These are phyloP conservation scores for Brevimyrus niger DNA, from an alignment of 2,113 vertebrate genomes.

Conservation along the genomic window DNA sequence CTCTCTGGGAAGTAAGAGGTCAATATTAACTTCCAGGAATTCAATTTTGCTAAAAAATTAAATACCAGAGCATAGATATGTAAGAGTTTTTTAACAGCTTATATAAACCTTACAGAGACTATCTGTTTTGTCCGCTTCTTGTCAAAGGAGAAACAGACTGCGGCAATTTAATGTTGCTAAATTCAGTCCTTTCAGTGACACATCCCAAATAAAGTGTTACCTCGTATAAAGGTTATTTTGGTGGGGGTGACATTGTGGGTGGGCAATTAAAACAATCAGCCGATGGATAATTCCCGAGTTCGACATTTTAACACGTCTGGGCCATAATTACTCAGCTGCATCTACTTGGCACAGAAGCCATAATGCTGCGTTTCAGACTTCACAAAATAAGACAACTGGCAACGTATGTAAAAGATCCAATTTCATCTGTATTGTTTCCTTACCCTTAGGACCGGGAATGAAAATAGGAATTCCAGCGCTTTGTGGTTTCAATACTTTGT, in stretches of 20 bases:
- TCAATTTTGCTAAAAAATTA: neutral
- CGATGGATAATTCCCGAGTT: slow-evolving; percentile 17
- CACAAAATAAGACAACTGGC: slow-evolving; percentile 39
- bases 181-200: neutral
- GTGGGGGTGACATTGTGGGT: neutral
- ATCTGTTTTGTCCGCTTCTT: neutral
- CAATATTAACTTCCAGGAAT: neutral
- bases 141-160: neutral
- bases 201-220: neutral
- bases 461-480: neutral
- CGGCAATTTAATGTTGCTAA: neutral
- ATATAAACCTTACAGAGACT: neutral
- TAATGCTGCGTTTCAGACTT: slow-evolving; percentile 46
- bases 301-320: slow-evolving; percentile 41
- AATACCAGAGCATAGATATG: neutral
- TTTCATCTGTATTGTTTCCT: neutral
- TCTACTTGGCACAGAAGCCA: slow-evolving; percentile 52
- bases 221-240: neutral
- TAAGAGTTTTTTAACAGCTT: neutral
- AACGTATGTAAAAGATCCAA: neutral
- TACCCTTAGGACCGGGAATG: neutral
- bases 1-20: neutral
- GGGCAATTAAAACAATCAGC: neutral
- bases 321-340: slow-evolving; percentile 34
- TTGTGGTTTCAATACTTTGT: slow-evolving; percentile 9